phyloP scores from a whole-genome alignment of 2,113 vertebrate genomes.

The Azemiops feae region DNA sequence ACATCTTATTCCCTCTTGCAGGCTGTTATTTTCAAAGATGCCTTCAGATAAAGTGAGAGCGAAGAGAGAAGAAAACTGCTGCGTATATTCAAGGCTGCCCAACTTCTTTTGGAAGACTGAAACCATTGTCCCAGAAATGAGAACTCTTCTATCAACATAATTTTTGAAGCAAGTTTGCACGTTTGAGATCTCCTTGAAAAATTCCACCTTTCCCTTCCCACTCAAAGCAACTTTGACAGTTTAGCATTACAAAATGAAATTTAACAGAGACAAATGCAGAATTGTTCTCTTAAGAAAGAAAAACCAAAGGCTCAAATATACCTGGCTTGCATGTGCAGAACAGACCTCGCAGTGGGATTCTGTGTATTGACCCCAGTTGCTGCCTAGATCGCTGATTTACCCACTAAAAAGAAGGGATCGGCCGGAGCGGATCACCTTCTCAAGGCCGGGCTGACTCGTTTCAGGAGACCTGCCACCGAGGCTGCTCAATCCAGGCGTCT shows the following conservation, averaged over 20 bases:
- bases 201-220: not conserved
- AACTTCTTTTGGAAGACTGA: not conserved
- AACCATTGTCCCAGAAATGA: not conserved
- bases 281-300: not conserved
- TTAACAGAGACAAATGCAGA: not conserved
- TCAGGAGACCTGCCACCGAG: not conserved
- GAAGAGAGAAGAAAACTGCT: not conserved
- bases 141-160: not conserved
- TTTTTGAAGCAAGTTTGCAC: not conserved
- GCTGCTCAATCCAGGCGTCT: not conserved
- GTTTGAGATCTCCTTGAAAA: not conserved
- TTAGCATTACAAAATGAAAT: not conserved
- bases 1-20: not conserved
- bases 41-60: not conserved
- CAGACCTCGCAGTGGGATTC: not conserved
- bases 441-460: not conserved
- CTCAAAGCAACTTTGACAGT: not conserved
- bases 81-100: not conserved
- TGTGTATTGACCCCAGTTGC: not conserved
- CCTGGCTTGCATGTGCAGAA: not conserved
- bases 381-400: not conserved
- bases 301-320: not conserved
- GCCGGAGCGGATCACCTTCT: not conserved
- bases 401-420: not conserved
- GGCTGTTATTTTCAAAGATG: not conserved